Percentiles rank a stretch among this genome's conserved stretches.
phyloP scores from a whole-genome alignment of 2,113 vertebrate genomes.

The Fregata magnificens region DNA sequence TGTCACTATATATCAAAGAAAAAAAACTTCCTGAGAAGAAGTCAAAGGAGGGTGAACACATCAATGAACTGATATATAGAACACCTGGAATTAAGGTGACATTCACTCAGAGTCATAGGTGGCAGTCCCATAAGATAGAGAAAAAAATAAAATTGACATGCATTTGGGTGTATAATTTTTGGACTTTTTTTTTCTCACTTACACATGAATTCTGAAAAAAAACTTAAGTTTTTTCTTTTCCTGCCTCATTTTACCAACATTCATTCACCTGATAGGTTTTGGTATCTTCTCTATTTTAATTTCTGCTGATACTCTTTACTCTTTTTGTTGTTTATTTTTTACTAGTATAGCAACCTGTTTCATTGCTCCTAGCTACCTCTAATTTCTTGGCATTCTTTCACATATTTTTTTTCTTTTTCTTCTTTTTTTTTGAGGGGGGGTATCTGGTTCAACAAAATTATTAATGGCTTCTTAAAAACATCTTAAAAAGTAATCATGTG shows the following conservation, averaged over 20 bases:
- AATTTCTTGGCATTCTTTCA: neutral
- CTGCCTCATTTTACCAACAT: neutral
- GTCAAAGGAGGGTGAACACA: neutral
- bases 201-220: neutral
- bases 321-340: neutral
- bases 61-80: neutral
- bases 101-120: neutral
- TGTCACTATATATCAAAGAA: neutral
- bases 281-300: neutral
- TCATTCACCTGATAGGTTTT: neutral
- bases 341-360: neutral
- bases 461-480: neutral
- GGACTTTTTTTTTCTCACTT: neutral
- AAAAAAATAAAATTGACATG: neutral
- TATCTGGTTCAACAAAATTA: neutral
- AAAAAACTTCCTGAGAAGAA: neutral
- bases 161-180: neutral
- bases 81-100: neutral
- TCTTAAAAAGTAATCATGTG: neutral
- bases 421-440: rapidly evolving
- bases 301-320: neutral
- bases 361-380: neutral
- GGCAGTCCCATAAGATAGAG: neutral
- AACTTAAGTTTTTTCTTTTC: rapidly evolving
- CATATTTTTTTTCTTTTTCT: neutral